Evolutionary conservation across 2,113 vertebrate species (phyloP).

Genomic region (Bubo scandiacus): DNA sequence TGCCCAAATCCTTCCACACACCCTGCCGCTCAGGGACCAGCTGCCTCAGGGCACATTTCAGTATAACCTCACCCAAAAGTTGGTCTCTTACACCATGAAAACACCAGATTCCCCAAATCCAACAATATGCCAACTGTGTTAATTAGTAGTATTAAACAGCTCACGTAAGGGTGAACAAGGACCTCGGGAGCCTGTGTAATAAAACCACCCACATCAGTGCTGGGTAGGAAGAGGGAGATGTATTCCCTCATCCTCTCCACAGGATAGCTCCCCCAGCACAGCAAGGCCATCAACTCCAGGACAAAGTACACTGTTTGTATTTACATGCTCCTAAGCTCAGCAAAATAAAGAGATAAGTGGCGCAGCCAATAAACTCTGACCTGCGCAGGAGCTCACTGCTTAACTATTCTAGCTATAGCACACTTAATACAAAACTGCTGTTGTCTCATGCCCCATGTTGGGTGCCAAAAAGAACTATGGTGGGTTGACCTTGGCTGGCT

Average conservation of each 20-base stretch:
- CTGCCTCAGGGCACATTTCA: neutral
- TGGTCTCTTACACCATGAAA: neutral
- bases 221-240: neutral
- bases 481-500: neutral
- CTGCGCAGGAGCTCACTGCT: neutral
- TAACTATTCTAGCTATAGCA: neutral
- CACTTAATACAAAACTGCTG: accelerated
- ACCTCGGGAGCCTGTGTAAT: neutral
- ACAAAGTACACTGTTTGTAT: neutral
- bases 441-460: neutral
- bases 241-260: neutral
- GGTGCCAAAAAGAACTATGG: accelerated
- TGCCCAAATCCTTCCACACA: neutral
- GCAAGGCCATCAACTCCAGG: neutral
- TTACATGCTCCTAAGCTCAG: neutral
- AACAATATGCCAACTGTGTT: neutral
- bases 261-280: neutral
- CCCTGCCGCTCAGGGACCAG: neutral
- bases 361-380: neutral
- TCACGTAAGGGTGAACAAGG: neutral
- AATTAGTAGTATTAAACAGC: neutral
- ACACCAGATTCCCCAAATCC: neutral
- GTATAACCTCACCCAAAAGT: neutral
- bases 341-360: neutral
- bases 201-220: neutral